These are phyloP conservation scores for Drosophila tsacasi DNA, from an alignment of 1,140 invertebrate species.

Conservation along the genomic window DNA sequence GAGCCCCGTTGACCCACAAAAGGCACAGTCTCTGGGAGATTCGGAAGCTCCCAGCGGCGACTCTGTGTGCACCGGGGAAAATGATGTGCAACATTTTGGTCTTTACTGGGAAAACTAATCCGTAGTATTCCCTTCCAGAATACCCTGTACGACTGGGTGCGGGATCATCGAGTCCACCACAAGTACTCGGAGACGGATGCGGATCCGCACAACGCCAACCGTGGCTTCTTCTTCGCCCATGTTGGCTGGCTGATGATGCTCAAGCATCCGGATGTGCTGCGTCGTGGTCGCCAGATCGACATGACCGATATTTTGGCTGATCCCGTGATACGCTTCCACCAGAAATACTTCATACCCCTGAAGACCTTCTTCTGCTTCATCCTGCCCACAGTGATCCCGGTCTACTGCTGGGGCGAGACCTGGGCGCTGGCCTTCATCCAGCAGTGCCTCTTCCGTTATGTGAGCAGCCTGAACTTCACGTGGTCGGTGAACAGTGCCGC, in stretches of 20 bases:
- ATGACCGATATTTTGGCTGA: conserved; percentile 92
- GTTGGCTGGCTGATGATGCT: conserved; percentile 95
- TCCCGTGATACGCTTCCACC: conserved; percentile 91
- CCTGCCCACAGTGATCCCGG: conserved; percentile 91
- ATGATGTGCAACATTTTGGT: neutral
- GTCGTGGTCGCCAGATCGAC: conserved; percentile 90
- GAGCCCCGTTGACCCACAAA: conserved; percentile 20
- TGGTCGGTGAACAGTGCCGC: conserved; percentile 93
- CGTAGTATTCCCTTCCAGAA: conserved; percentile 84
- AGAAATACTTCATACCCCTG: conserved; percentile 90
- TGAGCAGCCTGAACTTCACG: conserved; percentile 92
- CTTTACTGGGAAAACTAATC: neutral
- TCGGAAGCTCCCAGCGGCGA: neutral
- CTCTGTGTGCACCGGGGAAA: neutral
- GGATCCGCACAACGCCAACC: conserved; percentile 94
- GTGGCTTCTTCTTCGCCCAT: conserved; percentile 97
- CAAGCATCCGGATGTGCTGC: conserved; percentile 93
- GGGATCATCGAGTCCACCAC: conserved; percentile 95
- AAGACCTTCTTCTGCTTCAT: conserved; percentile 91
- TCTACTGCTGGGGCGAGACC: conserved; percentile 91
- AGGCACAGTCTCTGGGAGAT: conserved; percentile 14
- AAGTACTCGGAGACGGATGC: conserved; percentile 96
- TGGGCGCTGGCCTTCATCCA: conserved; percentile 87
- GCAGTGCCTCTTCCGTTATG: conserved; percentile 90
- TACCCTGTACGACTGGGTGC: conserved; percentile 89